Evolutionary conservation across 2,888 invertebrate species (phyloP).

Genomic region (Minunthozetes semirufus): DNA sequence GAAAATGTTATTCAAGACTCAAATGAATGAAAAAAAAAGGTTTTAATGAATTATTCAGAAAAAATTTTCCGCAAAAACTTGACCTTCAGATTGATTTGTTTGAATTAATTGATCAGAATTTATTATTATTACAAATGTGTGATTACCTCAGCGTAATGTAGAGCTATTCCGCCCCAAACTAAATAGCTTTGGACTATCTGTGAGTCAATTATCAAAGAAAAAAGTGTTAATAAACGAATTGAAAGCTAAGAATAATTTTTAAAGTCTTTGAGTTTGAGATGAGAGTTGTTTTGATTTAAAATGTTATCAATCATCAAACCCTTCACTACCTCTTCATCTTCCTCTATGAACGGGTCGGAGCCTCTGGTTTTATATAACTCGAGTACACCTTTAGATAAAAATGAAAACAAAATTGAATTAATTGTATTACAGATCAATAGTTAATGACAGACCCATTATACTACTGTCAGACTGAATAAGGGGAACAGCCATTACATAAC

Average conservation of each 20-base stretch:
- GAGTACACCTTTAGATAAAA: not conserved
- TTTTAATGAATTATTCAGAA: not conserved
- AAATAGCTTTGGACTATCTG: constrained; percentile 11
- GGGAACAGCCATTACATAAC: not conserved
- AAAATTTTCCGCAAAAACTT: not conserved
- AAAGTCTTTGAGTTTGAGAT: too few species aligned
- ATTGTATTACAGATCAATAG: not conserved
- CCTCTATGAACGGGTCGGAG: not conserved
- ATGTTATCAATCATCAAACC: not conserved
- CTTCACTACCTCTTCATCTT: not conserved
- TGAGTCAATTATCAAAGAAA: not conserved
- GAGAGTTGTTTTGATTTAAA: too few species aligned
- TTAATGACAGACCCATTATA: not conserved
- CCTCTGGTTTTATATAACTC: constrained; percentile 8
- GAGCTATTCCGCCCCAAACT: constrained; percentile 10
- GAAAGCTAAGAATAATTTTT: too few species aligned
- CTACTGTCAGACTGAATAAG: not conserved
- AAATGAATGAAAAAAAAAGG: not conserved
- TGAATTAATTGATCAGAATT: constrained; percentile 14
- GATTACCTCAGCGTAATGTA: constrained; percentile 25
- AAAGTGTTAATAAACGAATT: not conserved
- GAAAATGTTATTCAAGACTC: not conserved
- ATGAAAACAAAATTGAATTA: not conserved
- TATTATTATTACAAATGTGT: not conserved
- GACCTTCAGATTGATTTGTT: not conserved